Base-by-base conservation (phyloP, 1,140 invertebrate genomes). In the Saccostrea cuccullata region DNA sequence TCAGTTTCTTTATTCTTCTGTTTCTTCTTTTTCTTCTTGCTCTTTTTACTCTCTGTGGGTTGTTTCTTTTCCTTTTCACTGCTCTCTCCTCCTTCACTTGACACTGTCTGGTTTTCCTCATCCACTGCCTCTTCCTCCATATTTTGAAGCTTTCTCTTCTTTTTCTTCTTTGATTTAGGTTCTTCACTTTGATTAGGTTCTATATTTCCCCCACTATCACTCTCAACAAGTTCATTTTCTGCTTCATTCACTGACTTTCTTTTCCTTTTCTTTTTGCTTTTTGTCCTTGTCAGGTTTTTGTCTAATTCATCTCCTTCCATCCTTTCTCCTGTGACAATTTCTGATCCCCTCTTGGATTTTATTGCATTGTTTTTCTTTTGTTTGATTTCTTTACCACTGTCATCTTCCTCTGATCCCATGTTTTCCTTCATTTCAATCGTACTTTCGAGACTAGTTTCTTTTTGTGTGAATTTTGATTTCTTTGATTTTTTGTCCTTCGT, bases 1-100 rank as follows among this genome's bases (percentile, higher is more conserved):
- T 60, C 12, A 23, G 86, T 88, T 47, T 88, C 55, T 84, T 90
- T 73, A 55, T 85, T 86, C 13, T 89, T 84, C 58, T 89, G 87
- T 64, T 86, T 87, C 82, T 55, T 84, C 58, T 89, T 89, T 64
- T 86, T 87, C 85, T 55, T 67, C 15, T 86, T 86, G 8, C 20
- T 23, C 83, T 55, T 84, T 47, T 84, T 55, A 12, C 47, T 84
- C 20, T 17, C 55, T 84, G 6, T 13, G 23, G 0, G 13, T 2
- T 11, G 30, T 17, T 17, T 82, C 11, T 36, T 36, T 15, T 64
- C 73, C 26, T 36, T 12, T 11, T 82, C 26, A 36, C 36, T 36
- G 26, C 73, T 55, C 9, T 55, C 55, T 55, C 0, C 11, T 13
- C 12, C n/a, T 56, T 82, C 40, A 82, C 40, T 17, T 47, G 11